Base-by-base conservation (phyloP, 2,113 vertebrate genomes). In the Arothron firmamentum region DNA sequence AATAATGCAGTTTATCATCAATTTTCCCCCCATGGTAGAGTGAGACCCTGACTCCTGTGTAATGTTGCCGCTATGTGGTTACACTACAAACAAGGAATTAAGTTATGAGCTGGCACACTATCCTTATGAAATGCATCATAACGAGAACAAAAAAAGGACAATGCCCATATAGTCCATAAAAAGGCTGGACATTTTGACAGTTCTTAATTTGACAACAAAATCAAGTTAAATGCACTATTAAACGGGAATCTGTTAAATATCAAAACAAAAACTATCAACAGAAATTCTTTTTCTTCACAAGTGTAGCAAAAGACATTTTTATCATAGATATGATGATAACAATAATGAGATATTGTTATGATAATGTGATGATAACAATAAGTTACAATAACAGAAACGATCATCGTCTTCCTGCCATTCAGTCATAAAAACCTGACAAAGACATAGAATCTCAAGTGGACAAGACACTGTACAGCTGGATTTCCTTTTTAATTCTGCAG, bases 241-340 rank as follows among this genome's bases (percentile, higher is more conserved):
- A 85, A 88, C 84, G 89, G 85, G 85, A 89, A 88, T 88, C 79
- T 72, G 82, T 90, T 83, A 81, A 83, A 89, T 88, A 90, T 83
- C 72, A 90, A 88, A 88, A 90, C 76, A 88, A 83, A 77, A 67
- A 80, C 62, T 77, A 81, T 75, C 1, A 86, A 86, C 73, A 59
- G 52, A 85, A 82, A 83, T 60, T 67, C 41, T 84, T 67, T 4
- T 45, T n/a, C 87, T 87, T 85, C 81, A 90, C 85, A 87, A 88
- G 75, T 79, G 83, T 81, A 84, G 77, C 85, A 90, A 90, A 88
- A 49, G 86, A 75, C 86, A 69, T 70, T 50, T 83, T 80, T 56
- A 65, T 80, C 56, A 70, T 82, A 78, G 62, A 75, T 88, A 80
- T 76, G 77, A 78, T 87, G 83, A 51, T 61, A 74, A 73, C 79